Percentiles rank a stretch among this genome's conserved stretches.
These are phyloP conservation scores for Alfaro cultratus DNA, from an alignment of 2,797 vertebrate genomes.

Conservation along the genomic window DNA sequence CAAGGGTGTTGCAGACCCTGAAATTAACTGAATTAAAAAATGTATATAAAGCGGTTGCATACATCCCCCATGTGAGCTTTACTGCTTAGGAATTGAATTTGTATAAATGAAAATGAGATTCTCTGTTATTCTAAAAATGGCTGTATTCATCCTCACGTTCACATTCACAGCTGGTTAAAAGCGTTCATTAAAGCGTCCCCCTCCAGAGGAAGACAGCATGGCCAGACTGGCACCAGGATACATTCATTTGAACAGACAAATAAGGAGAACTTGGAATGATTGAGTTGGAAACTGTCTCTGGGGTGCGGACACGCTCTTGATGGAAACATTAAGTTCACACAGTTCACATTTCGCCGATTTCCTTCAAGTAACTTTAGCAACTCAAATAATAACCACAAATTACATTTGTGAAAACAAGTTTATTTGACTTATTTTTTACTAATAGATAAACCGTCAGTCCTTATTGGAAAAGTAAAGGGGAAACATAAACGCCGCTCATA, in stretches of 20 bases:
- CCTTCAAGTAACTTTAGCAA: constrained; percentile 17
- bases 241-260: constrained; percentile 21
- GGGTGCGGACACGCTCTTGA: not conserved
- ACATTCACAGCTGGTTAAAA: constrained; percentile 44
- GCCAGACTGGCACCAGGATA: constrained; percentile 33
- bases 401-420: constrained; percentile 53
- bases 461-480: constrained; percentile 32
- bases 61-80: not conserved
- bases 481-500: constrained; percentile 28
- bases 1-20: not conserved
- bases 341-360: not conserved
- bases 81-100: not conserved
- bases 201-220: constrained; percentile 68
- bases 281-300: not conserved
- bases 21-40: not conserved
- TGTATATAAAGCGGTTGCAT: not conserved
- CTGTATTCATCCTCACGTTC: constrained; percentile 40
- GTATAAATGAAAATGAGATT: not conserved
- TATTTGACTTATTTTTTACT: constrained; percentile 44
- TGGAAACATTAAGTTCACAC: constrained; percentile 15
- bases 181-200: constrained; percentile 31
- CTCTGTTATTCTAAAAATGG: not conserved
- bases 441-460: constrained; percentile 28
- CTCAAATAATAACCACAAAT: constrained; percentile 52
- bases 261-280: not conserved